Conservation (phyloP, 2,113 vertebrate genomes). For the Ammospiza nelsoni region DNA sequence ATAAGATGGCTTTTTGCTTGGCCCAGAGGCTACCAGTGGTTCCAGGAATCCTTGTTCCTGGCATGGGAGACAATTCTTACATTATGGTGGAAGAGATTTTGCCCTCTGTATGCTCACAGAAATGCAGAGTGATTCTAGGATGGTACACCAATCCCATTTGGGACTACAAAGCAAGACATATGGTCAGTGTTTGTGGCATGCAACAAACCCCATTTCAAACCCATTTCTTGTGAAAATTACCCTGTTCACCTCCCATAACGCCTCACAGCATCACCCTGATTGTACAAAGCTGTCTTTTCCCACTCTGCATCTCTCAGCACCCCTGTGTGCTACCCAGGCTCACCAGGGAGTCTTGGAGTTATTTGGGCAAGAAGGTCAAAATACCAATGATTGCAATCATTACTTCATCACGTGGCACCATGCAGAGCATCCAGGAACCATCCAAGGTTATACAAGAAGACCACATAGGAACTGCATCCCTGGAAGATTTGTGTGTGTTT, state of each 20-base stretch:
- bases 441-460: not conserved
- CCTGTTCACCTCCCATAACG: not conserved
- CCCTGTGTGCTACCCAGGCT: not conserved
- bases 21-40: fast-evolving
- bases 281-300: not conserved
- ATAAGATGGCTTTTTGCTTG: not conserved
- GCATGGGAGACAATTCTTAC: not conserved
- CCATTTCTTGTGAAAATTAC: not conserved
- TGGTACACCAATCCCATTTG: not conserved
- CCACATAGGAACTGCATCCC: not conserved
- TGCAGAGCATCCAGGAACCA: fast-evolving
- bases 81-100: not conserved
- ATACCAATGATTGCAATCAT: not conserved
- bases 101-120: not conserved
- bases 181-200: not conserved
- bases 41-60: not conserved
- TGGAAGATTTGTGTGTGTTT: not conserved
- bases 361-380: not conserved
- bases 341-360: not conserved
- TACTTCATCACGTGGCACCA: not conserved
- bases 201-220: not conserved
- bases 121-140: not conserved
- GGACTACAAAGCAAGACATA: not conserved
- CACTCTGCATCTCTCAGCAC: fast-evolving
- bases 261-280: not conserved